A percentile compares a stretch with the other conserved stretches of the same genome.
Conservation (phyloP, 2,113 vertebrate species). For the Camelus bactrianus region DNA sequence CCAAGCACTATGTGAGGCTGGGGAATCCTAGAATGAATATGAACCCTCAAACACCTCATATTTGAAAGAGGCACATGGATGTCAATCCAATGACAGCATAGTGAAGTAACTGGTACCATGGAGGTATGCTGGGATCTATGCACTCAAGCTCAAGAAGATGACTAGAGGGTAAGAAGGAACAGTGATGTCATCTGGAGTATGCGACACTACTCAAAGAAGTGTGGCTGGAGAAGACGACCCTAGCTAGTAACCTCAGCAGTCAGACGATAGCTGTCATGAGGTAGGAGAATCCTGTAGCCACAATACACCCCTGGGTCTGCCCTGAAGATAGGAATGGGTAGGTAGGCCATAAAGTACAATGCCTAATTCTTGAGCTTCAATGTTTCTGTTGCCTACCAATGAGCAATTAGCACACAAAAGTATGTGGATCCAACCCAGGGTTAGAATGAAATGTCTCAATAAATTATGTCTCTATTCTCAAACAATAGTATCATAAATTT, state of each 20-base stretch:
- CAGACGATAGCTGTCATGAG: not conserved
- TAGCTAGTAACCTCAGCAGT: not conserved
- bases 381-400: slow-evolving; percentile 45
- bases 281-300: not conserved
- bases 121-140: not conserved
- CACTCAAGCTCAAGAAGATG: not conserved
- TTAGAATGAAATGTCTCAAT: slow-evolving; percentile 61
- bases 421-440: not conserved
- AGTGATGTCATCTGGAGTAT: not conserved
- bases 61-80: not conserved
- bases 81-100: not conserved
- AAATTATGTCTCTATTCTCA: slow-evolving; percentile 68
- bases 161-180: not conserved
- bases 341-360: not conserved
- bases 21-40: not conserved
- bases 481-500: slow-evolving; percentile 70
- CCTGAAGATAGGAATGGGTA: not conserved
- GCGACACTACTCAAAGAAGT: not conserved
- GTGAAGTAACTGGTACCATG: not conserved
- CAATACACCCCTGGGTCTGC: not conserved
- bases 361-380: not conserved
- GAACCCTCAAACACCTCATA: not conserved
- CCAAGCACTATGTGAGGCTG: not conserved
- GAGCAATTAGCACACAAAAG: slow-evolving; percentile 21
- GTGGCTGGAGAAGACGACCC: not conserved